Evolutionary conservation across 92 coral and sea anemone genomes (phyloP).

Genomic region (Pocillopora grandis): DNA sequence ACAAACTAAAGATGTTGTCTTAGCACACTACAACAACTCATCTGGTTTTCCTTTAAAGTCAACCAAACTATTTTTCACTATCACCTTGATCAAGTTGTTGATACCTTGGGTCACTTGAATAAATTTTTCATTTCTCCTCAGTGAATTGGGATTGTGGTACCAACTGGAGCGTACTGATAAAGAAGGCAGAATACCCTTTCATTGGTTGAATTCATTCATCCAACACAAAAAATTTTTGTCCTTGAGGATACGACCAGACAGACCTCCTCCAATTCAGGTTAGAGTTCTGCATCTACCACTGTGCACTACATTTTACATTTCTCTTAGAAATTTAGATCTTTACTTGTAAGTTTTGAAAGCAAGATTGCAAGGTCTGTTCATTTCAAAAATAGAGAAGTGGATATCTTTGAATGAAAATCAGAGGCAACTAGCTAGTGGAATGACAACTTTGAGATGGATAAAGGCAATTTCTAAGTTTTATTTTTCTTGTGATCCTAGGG

Average conservation of each 20-base stretch:
- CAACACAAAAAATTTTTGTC: conserved; percentile 57
- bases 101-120: not conserved
- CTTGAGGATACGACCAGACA: conserved; percentile 32
- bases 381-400: not conserved
- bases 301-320: not conserved
- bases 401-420: not conserved
- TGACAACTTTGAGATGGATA: not conserved
- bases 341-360: not conserved
- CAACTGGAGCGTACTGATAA: conserved; percentile 53
- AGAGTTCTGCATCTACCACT: not conserved
- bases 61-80: no score
- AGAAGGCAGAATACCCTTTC: conserved; percentile 68
- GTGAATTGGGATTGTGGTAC: conserved; percentile 56
- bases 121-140: not conserved
- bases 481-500: conserved; percentile 1
- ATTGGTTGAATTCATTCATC: conserved; percentile 71
- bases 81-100: no score
- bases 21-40: no score
- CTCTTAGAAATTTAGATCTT: not conserved
- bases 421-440: not conserved
- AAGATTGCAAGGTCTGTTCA: not conserved
- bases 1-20: no score
- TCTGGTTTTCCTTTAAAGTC: no score
- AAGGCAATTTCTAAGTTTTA: not conserved
- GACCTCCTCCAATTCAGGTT: conserved; percentile 48